Conservation (phyloP, 2,797 vertebrate genomes). For the Urosaurus nigricauda region DNA sequence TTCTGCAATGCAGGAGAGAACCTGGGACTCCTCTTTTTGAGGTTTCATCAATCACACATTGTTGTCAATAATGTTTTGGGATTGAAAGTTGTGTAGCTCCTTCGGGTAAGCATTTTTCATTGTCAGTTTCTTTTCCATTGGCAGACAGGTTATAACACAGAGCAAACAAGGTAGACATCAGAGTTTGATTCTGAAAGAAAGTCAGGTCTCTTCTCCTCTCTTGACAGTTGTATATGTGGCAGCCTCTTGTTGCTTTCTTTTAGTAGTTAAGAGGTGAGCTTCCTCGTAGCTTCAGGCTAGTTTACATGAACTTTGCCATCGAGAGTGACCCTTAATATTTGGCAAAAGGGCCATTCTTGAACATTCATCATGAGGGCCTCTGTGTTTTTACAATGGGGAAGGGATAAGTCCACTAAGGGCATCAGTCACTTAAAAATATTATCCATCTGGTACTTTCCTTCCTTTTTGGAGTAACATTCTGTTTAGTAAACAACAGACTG, state of each 20-base stretch:
- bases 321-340: conserved; percentile 55
- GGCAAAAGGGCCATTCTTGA: conserved; percentile 54
- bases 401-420: conserved; percentile 37
- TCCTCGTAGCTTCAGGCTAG: conserved; percentile 53
- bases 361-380: conserved; percentile 71
- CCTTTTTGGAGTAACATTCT: conserved; percentile 11
- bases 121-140: conserved; percentile 69
- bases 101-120: conserved; percentile 65
- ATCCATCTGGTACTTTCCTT: conserved; percentile 60
- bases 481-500: not conserved
- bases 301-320: conserved; percentile 77
- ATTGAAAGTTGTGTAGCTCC: conserved; percentile 49
- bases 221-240: conserved; percentile 64
- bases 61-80: conserved; percentile 62
- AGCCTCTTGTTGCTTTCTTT: conserved; percentile 74
- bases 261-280: conserved; percentile 48
- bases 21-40: conserved; percentile 39
- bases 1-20: not conserved
- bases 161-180: conserved; percentile 66
- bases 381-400: conserved; percentile 65
- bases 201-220: conserved; percentile 8
- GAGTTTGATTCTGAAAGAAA: conserved; percentile 65
- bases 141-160: conserved; percentile 63
- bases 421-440: conserved; percentile 56
- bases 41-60: conserved; percentile 58